Conservation (phyloP, 2,888 invertebrate species). For the Ceriagrion tenellum region DNA sequence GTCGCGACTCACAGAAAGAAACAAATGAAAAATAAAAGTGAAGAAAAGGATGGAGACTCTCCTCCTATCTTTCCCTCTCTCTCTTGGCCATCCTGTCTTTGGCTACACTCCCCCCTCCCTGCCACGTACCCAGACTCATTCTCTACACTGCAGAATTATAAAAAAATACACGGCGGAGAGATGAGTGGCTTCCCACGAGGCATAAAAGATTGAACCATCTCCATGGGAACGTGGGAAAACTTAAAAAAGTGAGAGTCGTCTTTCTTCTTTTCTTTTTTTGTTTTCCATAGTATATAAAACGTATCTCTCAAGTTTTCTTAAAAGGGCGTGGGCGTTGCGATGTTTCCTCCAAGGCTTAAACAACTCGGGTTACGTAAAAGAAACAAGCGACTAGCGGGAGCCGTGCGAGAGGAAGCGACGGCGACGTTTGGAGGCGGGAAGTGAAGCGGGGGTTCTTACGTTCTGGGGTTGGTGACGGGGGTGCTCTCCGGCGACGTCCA, state of each 20-base stretch:
- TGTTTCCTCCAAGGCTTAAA: background rate
- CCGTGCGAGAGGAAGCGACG: background rate
- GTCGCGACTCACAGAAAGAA: background rate
- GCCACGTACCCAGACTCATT: background rate
- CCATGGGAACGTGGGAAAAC: background rate
- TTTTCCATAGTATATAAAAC: background rate
- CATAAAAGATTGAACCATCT: conserved; percentile 20
- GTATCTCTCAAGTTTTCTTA: conserved; percentile 12
- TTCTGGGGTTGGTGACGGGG: no score
- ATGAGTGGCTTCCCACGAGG: background rate
- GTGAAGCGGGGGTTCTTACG: no score
- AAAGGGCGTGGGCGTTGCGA: background rate
- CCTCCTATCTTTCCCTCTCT: no score
- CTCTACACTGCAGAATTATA: background rate
- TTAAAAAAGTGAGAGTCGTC: background rate
- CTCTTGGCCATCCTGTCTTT: background rate
- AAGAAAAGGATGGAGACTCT: no score
- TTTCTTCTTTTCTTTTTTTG: background rate
- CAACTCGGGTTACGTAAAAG: background rate
- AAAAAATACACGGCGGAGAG: background rate
- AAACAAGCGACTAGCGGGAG: background rate
- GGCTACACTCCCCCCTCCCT: background rate
- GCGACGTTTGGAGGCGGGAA: background rate
- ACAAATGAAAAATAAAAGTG: no score
- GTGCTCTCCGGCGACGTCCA: no score